Base-by-base conservation (phyloP, 30 jellyfish, hydroid and myxozoan genomes). In the Chironex yamaguchii region DNA sequence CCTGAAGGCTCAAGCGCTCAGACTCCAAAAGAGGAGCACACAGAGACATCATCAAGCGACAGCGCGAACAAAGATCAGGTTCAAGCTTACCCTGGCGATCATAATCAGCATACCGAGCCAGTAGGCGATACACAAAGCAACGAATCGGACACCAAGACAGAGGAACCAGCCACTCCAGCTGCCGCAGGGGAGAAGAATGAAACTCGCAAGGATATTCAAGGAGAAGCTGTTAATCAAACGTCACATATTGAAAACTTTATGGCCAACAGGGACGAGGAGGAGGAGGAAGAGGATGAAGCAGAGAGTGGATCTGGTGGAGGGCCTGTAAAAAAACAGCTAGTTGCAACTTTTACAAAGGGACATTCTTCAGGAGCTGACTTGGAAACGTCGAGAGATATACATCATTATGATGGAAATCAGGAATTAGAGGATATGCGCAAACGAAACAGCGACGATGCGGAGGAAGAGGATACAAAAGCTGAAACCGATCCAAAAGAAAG, bases 401-500 rank as follows among this genome's bases (percentile, higher is more conserved):
- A 86, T 48, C 76, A 33, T 22, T 86, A 49, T 69, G 67, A 84
- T 0, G 96, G 90, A 30, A 86, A 68, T 27, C 29, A 50, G 58
- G 96, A 86, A 13, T 64, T 75, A 30, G 96, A 86, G 52, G 96
- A 86, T 67, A 86, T 86, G 96, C 76, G 76, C 27, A 67, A 58
- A 31, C 65, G 82, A 68, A 63, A 89, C 58, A 86, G 96, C 29
- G 96, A 86, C 13, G 51, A 49, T 11, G 90, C 74, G 0, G 75
- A 36, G 25, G 33, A 36, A 2, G 72, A 34, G 14, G 29, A 30
- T 21, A 32, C 34, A 4, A 50, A 52, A 28, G 4, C 13, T 6
- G 52, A 6, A 0, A 24, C 85, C 12, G 76, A 76, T 2, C 24
- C 63, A 20, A 27, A 67, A 36, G 48, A 9, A 6, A 42, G 17